phyloP scores from a whole-genome alignment of 2,113 vertebrate species.

The Psittacus erithacus region DNA sequence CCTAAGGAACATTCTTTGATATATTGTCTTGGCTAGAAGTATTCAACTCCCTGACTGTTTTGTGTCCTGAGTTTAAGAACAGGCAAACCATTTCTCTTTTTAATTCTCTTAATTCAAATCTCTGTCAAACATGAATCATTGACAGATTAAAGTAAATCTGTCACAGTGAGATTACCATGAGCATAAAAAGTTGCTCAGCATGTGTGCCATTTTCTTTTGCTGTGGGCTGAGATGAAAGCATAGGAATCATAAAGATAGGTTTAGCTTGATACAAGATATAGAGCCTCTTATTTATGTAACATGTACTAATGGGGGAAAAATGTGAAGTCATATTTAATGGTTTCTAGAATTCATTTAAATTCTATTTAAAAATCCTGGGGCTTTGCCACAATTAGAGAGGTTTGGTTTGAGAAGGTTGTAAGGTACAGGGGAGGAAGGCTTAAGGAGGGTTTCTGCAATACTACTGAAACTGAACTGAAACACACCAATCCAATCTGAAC shows the following conservation, averaged over 20 bases:
- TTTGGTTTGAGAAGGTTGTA: neutral
- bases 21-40: neutral
- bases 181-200: neutral
- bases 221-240: neutral
- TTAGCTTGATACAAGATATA: neutral
- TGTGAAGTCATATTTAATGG: neutral
- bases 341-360: neutral
- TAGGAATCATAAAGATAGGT: neutral
- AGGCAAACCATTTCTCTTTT: neutral
- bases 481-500: neutral
- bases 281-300: neutral
- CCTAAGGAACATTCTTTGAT: constrained; percentile 1
- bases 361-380: neutral
- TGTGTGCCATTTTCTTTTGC: neutral
- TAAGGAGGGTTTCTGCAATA: neutral
- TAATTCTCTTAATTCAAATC: constrained; percentile 33
- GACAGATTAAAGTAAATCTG: constrained; percentile 47
- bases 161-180: neutral
- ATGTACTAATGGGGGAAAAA: neutral
- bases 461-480: neutral
- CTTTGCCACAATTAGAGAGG: neutral
- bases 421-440: neutral
- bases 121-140: constrained; percentile 26
- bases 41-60: neutral
- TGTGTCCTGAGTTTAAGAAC: neutral